These are phyloP conservation scores for Pocota personata DNA, from an alignment of 2,888 invertebrate genomes.

Conservation along the genomic window DNA sequence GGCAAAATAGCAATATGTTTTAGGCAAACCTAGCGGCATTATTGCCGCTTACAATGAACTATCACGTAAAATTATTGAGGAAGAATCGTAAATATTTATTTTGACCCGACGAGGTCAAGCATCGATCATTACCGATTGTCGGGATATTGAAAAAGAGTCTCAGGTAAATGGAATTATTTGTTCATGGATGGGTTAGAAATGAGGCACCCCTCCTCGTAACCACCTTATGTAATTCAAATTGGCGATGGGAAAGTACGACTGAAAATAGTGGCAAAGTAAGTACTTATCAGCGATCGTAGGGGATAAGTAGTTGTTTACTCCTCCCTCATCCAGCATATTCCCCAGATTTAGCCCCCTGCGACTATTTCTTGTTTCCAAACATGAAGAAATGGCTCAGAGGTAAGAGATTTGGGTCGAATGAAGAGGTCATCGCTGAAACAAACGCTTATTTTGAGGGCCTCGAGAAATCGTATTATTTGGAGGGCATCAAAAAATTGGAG, in stretches of 20 bases:
- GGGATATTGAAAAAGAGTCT: not conserved
- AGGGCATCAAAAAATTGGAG: too few species aligned
- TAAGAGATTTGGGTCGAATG: too few species aligned
- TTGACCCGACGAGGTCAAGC: constrained; percentile 45
- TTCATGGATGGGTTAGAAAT: not conserved
- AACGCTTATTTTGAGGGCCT: too few species aligned
- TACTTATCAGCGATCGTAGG: not conserved
- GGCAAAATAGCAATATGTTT: constrained; percentile 25
- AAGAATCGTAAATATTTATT: constrained; percentile 35
- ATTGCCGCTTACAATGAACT: constrained; percentile 19
- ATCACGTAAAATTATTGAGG: constrained; percentile 49
- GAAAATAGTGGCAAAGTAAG: not conserved
- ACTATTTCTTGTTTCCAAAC: too few species aligned
- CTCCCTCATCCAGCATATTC: too few species aligned
- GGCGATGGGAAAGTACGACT: not conserved
- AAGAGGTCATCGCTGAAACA: too few species aligned
- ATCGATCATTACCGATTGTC: constrained; percentile 37
- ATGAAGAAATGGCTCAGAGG: too few species aligned
- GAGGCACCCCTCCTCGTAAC: not conserved
- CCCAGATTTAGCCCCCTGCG: too few species aligned
- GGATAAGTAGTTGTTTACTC: too few species aligned
- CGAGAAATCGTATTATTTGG: too few species aligned
- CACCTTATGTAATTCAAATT: not conserved
- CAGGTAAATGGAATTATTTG: not conserved
- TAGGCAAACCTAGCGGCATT: not conserved